phyloP scores from a whole-genome alignment of 2,797 vertebrate species.

The Pelobates cultripes region DNA sequence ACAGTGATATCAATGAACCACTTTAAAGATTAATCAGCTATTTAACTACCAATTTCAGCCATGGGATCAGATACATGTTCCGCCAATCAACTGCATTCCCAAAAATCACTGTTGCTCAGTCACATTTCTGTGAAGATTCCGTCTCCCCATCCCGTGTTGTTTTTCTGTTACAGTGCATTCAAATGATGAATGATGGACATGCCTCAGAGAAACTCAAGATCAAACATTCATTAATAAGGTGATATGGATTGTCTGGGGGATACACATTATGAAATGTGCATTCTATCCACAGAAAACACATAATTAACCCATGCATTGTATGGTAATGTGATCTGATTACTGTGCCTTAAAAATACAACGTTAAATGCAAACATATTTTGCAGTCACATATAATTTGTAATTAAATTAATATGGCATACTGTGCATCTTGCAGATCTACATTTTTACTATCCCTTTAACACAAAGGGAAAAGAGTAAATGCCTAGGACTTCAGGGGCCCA shows the following conservation, averaged over 20 bases:
- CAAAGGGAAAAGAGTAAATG: too few species aligned
- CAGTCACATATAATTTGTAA: too few species aligned
- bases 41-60: too few species aligned
- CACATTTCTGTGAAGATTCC: neutral
- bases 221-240: conserved; percentile 16
- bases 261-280: neutral
- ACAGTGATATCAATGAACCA: too few species aligned
- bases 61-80: neutral
- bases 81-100: neutral
- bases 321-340: too few species aligned
- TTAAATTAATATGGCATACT: too few species aligned
- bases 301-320: neutral
- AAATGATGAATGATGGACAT: conserved; percentile 25
- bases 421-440: neutral
- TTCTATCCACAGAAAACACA: neutral
- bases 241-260: neutral
- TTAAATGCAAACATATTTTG: too few species aligned
- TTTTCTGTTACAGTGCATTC: neutral
- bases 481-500: too few species aligned
- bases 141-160: neutral
- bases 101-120: neutral
- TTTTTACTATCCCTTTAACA: neutral
- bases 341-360: too few species aligned
- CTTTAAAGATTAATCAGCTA: too few species aligned
- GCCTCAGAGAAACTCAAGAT: conserved; percentile 7